Conservation (phyloP, 2,113 vertebrate species). For the Oreochromis niloticus region DNA sequence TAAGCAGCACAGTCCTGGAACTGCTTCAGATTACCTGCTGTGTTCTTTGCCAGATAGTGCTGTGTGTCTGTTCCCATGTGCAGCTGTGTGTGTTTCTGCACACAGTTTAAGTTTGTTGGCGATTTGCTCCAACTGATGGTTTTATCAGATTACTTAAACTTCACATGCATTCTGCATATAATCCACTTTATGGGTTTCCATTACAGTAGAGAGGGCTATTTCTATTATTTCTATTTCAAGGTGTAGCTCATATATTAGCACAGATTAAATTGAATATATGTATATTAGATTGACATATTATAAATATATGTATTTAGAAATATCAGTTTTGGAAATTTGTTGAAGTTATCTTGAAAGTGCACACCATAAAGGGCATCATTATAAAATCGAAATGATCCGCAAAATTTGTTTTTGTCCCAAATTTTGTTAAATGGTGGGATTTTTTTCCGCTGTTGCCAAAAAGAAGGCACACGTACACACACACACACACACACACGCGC, state of each 20-base stretch:
- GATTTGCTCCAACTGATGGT: neutral
- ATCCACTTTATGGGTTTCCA: neutral
- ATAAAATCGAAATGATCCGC: neutral
- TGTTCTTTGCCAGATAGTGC: conserved; percentile 46
- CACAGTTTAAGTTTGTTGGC: neutral
- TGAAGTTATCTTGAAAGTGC: neutral
- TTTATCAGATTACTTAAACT: conserved; percentile 12
- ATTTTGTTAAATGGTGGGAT: neutral
- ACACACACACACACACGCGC: no score
- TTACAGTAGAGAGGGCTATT: neutral
- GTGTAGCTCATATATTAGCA: neutral
- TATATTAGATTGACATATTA: neutral
- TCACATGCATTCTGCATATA: neutral
- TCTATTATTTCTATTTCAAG: neutral
- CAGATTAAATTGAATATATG: neutral
- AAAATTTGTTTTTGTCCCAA: neutral
- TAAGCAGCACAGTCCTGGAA: conserved; percentile 70
- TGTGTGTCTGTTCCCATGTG: neutral
- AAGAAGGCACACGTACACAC: neutral
- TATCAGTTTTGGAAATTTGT: neutral
- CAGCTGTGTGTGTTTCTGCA: neutral
- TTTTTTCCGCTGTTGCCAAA: neutral
- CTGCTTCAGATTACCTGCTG: conserved; percentile 72
- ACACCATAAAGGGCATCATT: neutral
- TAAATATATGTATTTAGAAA: neutral